Base-by-base conservation (phyloP, 2,888 invertebrate species). In the Archips xylosteana region DNA sequence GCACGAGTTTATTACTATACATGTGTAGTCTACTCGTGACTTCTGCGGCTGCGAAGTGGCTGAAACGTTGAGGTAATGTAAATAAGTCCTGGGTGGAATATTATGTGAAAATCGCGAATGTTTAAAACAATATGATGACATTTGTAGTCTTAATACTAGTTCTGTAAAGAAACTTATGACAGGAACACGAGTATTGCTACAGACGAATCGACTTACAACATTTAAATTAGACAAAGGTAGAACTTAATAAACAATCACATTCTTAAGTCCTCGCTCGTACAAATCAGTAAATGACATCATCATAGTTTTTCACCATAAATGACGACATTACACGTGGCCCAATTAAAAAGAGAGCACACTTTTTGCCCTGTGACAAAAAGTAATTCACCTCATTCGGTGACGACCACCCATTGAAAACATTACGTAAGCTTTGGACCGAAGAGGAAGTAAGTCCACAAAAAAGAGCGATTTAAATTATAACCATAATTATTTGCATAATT, bases 261-360 rank as follows among this genome's bases (percentile, higher is more conserved):
- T 9, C 32, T 32, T 54, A 13, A 67, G 54, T 59, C 42, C 54
- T 64, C 69, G 64, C 34, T 36, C 42, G 45, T 54, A 23, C 51
- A 15, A 70, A 70, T 74, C 51, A 34, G 59, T 60, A 64, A 39
- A 70, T 74, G 70, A 74, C 61, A 74, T 74, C 74, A 74, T 45
- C 60, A 64, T 51, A 23, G 74, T 74, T 74, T 74, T 70, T 74
- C 64, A 65, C 74, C 69, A 60, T 65, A 69, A 54, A 60, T 65
- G 69, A 74, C 65, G 71, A 45, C 66, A 72, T 47, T 34, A 51
- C 66, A 51, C 67, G 69, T 60, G 70, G 60, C 49, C 74, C 70
- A 74, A 74, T 74, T 74, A 74, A 74, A 74, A 74, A 74, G 74
- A 74, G 74, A 74, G 74, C 74, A 69, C 51, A 32, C 51, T 74